Evolutionary conservation across 2,888 invertebrate genomes (phyloP).

Genomic region (Girardia tigrina): DNA sequence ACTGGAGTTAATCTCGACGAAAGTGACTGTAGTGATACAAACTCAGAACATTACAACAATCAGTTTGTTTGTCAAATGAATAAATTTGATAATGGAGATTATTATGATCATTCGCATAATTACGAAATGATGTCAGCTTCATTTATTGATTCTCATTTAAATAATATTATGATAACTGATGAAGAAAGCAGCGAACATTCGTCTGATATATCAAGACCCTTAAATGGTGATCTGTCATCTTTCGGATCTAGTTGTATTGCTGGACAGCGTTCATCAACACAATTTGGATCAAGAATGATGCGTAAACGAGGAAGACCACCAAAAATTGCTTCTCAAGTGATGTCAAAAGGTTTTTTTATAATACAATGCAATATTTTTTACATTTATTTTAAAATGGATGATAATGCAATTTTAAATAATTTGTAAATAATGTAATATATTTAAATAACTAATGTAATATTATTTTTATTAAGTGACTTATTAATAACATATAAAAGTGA

Average conservation of each 20-base stretch:
- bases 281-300: conserved; percentile 12
- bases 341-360: conserved; percentile 13
- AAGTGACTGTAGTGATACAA: not conserved
- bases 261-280: conserved; percentile 13
- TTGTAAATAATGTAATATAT: too few relatives aligned
- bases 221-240: not conserved
- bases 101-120: conserved; percentile 3
- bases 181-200: conserved; percentile 13
- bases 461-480: too few relatives aligned
- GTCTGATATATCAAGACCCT: not conserved
- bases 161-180: not conserved
- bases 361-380: too few relatives aligned
- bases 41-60: conserved; percentile 20
- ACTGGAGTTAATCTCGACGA: not conserved
- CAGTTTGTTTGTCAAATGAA: conserved; percentile 15
- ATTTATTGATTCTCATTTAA: not conserved
- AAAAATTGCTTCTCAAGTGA: conserved; percentile 12
- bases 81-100: conserved; percentile 23
- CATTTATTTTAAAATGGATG: too few relatives aligned
- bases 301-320: not conserved
- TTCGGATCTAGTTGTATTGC: not conserved
- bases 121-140: conserved; percentile 13
- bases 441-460: too few relatives aligned
- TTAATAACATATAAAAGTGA: too few relatives aligned
- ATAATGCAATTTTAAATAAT: too few relatives aligned